Conservation (phyloP, 2,797 vertebrate species). For the Streptopelia turtur region DNA sequence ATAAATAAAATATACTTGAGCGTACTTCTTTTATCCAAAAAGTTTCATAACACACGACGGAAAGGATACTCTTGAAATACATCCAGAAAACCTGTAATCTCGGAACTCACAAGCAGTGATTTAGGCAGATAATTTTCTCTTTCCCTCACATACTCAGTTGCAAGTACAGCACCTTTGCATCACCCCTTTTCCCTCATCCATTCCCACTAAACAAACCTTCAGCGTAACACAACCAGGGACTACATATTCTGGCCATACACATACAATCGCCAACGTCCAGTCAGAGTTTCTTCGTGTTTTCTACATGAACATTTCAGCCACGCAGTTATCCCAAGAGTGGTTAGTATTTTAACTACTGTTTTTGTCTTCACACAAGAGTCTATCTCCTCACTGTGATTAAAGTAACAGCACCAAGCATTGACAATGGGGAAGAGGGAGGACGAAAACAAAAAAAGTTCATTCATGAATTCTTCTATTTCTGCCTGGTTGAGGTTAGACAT, state of each 20-base stretch:
- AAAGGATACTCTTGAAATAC: neutral
- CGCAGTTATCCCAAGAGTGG: neutral
- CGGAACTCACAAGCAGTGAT: neutral
- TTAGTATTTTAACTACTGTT: neutral
- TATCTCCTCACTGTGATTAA: neutral
- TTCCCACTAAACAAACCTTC: neutral
- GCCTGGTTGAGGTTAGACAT: conserved; percentile 40
- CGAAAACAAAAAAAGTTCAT: neutral
- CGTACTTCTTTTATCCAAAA: neutral
- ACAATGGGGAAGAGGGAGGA: neutral
- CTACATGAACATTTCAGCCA: neutral
- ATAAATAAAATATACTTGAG: neutral
- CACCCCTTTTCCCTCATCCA: neutral
- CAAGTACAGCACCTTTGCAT: neutral
- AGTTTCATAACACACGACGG: neutral
- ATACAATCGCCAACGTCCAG: no score
- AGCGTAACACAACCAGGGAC: rapidly evolving
- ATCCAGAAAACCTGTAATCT: conserved; percentile 2
- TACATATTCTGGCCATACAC: neutral
- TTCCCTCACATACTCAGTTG: neutral
- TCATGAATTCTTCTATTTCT: conserved; percentile 40
- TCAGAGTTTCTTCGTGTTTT: neutral
- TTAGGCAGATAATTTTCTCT: neutral
- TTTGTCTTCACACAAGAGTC: neutral
- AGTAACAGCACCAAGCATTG: neutral